Evolutionary conservation across 2,797 vertebrate genomes (phyloP).

Genomic region (Notamacropus eugenii): DNA sequence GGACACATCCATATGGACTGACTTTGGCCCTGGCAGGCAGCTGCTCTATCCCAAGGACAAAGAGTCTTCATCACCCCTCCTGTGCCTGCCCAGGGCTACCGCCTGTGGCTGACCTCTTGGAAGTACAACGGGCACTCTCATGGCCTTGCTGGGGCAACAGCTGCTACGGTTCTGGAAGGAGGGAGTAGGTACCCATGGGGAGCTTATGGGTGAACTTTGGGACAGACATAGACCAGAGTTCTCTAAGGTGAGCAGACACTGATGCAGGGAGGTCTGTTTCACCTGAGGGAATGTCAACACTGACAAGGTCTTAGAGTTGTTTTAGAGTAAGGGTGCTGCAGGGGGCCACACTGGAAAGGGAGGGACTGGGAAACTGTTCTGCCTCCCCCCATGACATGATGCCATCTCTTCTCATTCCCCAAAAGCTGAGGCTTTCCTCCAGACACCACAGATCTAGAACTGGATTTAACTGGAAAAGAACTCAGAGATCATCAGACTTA

Average conservation of each 20-base stretch:
- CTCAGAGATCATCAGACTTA: neutral
- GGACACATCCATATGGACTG: slow-evolving; percentile 66
- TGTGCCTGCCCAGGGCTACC: slow-evolving; percentile 65
- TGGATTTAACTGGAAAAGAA: neutral
- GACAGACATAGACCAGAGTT: neutral
- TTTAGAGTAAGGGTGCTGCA: neutral
- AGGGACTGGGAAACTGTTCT: neutral
- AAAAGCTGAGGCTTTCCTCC: neutral
- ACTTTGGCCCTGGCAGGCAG: slow-evolving; percentile 59
- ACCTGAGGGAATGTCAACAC: neutral
- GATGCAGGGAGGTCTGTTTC: neutral
- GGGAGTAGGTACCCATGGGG: slow-evolving; percentile 66
- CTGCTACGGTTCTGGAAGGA: slow-evolving; percentile 50
- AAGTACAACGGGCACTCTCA: slow-evolving; percentile 67
- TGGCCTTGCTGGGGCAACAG: slow-evolving; percentile 64
- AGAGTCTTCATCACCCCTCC: slow-evolving; percentile 74
- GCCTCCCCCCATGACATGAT: neutral
- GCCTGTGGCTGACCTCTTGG: slow-evolving; percentile 80
- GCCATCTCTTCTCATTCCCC: neutral
- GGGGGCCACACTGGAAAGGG: neutral
- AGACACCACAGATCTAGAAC: neutral
- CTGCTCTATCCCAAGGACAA: slow-evolving; percentile 58
- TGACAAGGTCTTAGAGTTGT: neutral
- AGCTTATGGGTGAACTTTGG: slow-evolving; percentile 62
- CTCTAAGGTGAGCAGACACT: neutral